Evolutionary conservation across 2,888 invertebrate genomes (phyloP).

Genomic region (Pyrrhia umbra): DNA sequence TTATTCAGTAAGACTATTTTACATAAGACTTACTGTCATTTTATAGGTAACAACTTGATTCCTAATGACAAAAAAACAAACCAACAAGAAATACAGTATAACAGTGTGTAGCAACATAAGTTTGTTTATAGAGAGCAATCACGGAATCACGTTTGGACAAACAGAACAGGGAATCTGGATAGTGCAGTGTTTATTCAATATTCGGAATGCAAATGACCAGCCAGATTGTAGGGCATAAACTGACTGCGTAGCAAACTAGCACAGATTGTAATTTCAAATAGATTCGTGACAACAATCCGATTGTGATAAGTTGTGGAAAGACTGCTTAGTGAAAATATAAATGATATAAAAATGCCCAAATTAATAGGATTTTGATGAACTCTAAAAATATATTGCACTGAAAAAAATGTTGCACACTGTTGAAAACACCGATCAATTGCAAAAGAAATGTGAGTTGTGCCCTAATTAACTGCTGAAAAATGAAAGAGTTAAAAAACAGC

Average conservation of each 20-base stretch:
- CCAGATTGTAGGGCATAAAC: constrained; percentile 49
- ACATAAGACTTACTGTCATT: too few species aligned
- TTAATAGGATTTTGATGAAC: too few species aligned
- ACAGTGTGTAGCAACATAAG: constrained; percentile 1
- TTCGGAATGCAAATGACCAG: constrained; percentile 49
- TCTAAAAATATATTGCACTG: too few species aligned
- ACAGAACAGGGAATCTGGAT: constrained; percentile 38
- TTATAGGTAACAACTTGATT: not conserved
- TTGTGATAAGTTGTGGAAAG: not conserved
- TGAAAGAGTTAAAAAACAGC: too few species aligned
- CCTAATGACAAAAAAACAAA: not conserved
- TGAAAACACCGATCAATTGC: too few species aligned
- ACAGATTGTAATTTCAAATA: constrained; percentile 32
- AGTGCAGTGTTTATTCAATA: constrained; percentile 58
- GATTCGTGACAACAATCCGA: constrained; percentile 22
- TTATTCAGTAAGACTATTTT: too few species aligned
- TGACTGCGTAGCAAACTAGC: constrained; percentile 20
- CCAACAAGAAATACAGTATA: not conserved
- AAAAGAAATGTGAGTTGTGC: too few species aligned
- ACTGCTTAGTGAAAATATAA: too few species aligned
- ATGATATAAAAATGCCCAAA: too few species aligned
- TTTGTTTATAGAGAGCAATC: constrained; percentile 22
- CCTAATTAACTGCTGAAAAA: too few species aligned
- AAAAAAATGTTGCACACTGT: too few species aligned
- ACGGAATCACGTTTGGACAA: constrained; percentile 38